These are phyloP conservation scores for Globia sparganii DNA, from an alignment of 2,888 invertebrate genomes.

Conservation along the genomic window DNA sequence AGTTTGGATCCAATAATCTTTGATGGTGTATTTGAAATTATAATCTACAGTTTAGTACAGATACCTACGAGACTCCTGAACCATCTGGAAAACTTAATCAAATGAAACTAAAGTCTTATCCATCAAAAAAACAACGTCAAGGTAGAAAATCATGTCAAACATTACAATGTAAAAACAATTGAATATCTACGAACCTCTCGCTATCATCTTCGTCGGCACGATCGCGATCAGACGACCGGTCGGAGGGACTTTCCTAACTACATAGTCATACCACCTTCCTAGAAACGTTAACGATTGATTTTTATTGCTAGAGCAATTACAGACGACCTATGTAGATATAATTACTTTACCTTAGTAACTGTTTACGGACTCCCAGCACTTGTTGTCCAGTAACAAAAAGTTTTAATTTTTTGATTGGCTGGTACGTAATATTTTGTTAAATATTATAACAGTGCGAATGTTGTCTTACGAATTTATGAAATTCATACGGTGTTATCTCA, in stretches of 20 bases:
- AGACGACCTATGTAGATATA: background rate
- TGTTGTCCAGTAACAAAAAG: background rate
- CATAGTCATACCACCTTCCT: background rate
- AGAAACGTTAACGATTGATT: background rate
- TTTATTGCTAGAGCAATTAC: slow-evolving; percentile 4
- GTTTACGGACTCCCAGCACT: background rate
- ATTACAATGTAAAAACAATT: background rate
- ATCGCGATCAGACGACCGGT: background rate
- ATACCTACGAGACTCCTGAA: background rate
- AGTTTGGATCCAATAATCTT: background rate
- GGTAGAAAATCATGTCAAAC: background rate
- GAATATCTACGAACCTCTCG: background rate
- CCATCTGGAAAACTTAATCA: background rate
- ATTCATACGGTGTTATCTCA: background rate
- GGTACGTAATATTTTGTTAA: background rate
- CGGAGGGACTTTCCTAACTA: background rate
- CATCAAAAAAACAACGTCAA: background rate
- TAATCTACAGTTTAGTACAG: background rate
- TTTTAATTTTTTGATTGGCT: background rate
- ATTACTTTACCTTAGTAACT: background rate
- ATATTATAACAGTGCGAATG: too few species aligned
- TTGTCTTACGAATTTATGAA: background rate
- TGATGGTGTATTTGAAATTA: background rate
- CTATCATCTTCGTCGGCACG: background rate
- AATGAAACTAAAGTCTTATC: background rate